A percentile compares a stretch with the other conserved stretches of the same genome.
phyloP scores from a whole-genome alignment of 2,797 vertebrate species.

The Schizothorax lantsangensis region DNA sequence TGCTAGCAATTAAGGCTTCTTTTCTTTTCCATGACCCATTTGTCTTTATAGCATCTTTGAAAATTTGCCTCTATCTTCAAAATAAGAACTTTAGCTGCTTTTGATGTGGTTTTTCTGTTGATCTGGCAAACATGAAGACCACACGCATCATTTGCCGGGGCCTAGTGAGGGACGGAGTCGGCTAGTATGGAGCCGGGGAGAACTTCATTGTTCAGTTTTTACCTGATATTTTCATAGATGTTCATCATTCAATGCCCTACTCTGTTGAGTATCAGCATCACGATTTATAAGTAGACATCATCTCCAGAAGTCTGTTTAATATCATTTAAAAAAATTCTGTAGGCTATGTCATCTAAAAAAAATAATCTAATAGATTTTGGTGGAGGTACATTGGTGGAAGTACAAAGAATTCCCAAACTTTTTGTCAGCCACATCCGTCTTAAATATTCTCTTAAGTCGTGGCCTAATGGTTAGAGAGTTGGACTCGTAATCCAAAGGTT shows the following conservation, averaged over 20 bases:
- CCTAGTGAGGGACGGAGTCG: background rate
- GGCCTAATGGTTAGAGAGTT: too few species aligned
- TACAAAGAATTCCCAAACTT: too few species aligned
- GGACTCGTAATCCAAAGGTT: too few species aligned
- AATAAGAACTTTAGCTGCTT: background rate
- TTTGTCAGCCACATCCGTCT: background rate
- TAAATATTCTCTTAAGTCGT: background rate
- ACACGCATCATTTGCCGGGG: conserved; percentile 2
- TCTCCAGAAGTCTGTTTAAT: background rate
- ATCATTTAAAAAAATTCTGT: too few species aligned
- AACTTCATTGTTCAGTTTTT: background rate
- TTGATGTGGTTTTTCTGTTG: conserved; percentile 23
- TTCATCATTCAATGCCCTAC: background rate
- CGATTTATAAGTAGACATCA: background rate
- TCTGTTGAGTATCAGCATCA: background rate
- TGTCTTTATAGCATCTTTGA: conserved; percentile 19
- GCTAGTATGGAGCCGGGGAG: background rate
- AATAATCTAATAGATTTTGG: too few species aligned
- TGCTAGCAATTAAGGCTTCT: conserved; percentile 18
- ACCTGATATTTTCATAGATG: background rate
- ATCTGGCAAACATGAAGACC: background rate
- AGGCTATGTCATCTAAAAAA: too few species aligned
- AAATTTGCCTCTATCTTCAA: background rate
- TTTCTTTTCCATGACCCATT: conserved; percentile 15
- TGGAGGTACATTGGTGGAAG: too few species aligned